Evolutionary conservation across 2,113 vertebrate genomes (phyloP).

Genomic region (Limnothrissa miodon): DNA sequence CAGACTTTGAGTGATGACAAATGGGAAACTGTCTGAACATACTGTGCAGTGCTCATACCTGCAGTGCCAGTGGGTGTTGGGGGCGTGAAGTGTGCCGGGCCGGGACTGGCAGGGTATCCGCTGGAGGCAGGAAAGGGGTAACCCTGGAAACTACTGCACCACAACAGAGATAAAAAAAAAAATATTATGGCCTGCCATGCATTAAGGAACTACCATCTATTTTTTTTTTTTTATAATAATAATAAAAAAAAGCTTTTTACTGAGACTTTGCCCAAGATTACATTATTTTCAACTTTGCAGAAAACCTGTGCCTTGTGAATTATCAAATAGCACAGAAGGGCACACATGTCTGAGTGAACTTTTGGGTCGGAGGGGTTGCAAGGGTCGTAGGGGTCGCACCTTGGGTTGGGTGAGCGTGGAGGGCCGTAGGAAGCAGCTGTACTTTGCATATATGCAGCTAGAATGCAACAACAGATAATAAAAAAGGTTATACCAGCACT

Average conservation of each 20-base stretch:
- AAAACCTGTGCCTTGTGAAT: not conserved
- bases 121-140: conserved; percentile 83
- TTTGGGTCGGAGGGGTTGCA: not conserved
- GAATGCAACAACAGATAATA: conserved; percentile 15
- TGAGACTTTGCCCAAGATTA: not conserved
- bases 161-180: conserved; percentile 31
- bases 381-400: conserved; percentile 30
- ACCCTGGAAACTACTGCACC: conserved; percentile 78
- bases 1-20: not conserved
- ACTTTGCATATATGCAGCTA: conserved; percentile 42
- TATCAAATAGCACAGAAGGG: not conserved
- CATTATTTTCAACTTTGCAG: not conserved
- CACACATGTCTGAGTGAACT: not conserved
- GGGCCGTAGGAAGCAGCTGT: conserved; percentile 41
- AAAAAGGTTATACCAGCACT: not conserved
- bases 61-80: conserved; percentile 79
- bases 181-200: not conserved
- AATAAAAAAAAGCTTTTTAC: not conserved
- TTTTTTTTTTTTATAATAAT: too few species aligned
- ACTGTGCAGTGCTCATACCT: conserved; percentile 62
- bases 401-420: conserved; percentile 36
- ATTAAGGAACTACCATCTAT: not conserved
- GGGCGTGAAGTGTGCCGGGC: conserved; percentile 78
- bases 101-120: conserved; percentile 82
- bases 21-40: not conserved